Percentiles rank a stretch among this genome's conserved stretches.
Evolutionary conservation across 2,888 invertebrate species (phyloP).

Genomic region (Formica aserva): DNA sequence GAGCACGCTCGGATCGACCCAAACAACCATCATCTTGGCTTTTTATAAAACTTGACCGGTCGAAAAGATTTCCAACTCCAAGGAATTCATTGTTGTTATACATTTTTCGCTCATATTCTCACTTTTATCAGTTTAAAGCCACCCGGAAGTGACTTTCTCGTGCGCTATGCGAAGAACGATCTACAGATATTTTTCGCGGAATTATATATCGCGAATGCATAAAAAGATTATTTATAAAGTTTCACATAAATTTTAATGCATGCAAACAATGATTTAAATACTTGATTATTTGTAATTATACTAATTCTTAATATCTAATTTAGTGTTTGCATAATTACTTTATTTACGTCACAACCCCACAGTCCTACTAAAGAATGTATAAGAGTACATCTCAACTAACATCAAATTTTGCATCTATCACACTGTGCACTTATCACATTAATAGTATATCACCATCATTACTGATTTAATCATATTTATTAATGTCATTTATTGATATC

Average conservation of each 20-base stretch:
- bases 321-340: neutral
- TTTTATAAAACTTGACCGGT: slow-evolving; percentile 19
- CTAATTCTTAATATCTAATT: slow-evolving; percentile 1
- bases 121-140: slow-evolving; percentile 4
- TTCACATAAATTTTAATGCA: neutral
- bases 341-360: neutral
- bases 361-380: too few species aligned
- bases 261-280: neutral
- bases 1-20: neutral
- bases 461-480: neutral
- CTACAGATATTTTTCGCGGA: neutral
- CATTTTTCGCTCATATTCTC: neutral
- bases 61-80: neutral
- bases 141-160: neutral
- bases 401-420: slow-evolving; percentile 2
- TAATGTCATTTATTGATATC: neutral
- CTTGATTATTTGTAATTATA: neutral
- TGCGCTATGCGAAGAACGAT: neutral
- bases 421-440: neutral
- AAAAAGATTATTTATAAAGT: neutral
- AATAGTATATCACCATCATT: neutral
- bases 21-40: slow-evolving; percentile 6
- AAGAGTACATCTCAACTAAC: neutral
- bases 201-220: neutral
- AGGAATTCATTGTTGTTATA: slow-evolving; percentile 24